Percentiles rank a stretch among this genome's conserved stretches.
These are phyloP conservation scores for Anguilla megastoma DNA, from an alignment of 2,797 vertebrate genomes.

Conservation along the genomic window DNA sequence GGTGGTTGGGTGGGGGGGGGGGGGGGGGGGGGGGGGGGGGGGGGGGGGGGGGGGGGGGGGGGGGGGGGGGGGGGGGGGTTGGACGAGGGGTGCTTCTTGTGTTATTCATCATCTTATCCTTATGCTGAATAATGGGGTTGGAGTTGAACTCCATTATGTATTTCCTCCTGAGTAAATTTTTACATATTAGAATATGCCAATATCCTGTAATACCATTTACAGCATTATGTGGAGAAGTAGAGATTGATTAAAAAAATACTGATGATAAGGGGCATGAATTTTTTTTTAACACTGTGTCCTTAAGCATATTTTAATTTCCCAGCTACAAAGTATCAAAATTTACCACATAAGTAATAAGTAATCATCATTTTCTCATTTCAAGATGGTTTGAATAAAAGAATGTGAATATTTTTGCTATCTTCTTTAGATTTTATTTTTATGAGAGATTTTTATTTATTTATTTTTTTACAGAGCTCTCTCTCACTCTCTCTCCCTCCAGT, in stretches of 20 bases:
- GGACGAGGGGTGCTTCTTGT: neutral
- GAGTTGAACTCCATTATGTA: neutral
- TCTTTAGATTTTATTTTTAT: neutral
- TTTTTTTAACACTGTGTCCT: neutral
- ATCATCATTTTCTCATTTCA: neutral
- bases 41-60: neutral
- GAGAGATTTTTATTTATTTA: neutral
- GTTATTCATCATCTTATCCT: slow-evolving; percentile 5
- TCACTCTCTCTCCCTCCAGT: too few species aligned
- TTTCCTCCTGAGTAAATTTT: neutral
- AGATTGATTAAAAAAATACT: neutral
- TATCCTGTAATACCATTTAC: slow-evolving; percentile 2
- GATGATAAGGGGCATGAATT: neutral
- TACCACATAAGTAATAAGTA: slow-evolving; percentile 1
- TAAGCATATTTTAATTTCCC: neutral
- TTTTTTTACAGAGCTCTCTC: too few species aligned
- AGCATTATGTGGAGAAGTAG: neutral
- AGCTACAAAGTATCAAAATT: neutral
- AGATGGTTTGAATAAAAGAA: neutral
- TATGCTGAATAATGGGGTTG: neutral
- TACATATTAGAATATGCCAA: slow-evolving; percentile 12
- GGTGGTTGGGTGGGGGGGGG: too few species aligned
- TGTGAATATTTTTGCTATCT: neutral
- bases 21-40: too few species aligned
- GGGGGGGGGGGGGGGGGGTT: neutral